phyloP scores from a whole-genome alignment of 2,888 invertebrate genomes.

The Corbicula japonica region DNA sequence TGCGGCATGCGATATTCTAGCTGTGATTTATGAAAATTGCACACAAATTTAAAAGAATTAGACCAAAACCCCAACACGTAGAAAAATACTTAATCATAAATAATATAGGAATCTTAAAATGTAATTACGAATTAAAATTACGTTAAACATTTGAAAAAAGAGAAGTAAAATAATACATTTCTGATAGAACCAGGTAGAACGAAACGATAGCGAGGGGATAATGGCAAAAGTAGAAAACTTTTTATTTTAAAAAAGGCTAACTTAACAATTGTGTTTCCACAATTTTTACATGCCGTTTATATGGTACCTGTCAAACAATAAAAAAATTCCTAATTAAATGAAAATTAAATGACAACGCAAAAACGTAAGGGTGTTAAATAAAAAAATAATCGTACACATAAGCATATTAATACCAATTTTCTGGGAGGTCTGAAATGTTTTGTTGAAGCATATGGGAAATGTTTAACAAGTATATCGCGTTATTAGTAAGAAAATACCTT shows the following conservation, averaged over 20 bases:
- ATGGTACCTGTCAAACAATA: conserved; percentile 2
- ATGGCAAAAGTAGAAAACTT: not conserved
- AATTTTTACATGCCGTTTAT: too few relatives aligned
- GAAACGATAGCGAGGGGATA: not conserved
- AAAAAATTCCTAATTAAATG: not conserved
- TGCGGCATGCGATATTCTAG: too few relatives aligned
- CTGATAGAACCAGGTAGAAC: not conserved
- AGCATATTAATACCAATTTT: not conserved
- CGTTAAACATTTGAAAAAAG: too few relatives aligned
- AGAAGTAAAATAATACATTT: too few relatives aligned
- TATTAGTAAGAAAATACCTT: conserved; percentile 27
- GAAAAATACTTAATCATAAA: too few relatives aligned
- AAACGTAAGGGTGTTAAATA: not conserved
- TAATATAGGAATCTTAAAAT: too few relatives aligned
- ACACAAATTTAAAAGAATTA: too few relatives aligned
- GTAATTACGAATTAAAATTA: too few relatives aligned
- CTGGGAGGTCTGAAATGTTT: conserved; percentile 6
- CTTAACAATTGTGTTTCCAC: not conserved
- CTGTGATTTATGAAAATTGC: too few relatives aligned
- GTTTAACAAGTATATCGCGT: conserved; percentile 11
- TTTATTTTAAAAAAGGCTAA: not conserved
- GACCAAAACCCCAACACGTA: too few relatives aligned
- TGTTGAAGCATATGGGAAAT: conserved; percentile 19
- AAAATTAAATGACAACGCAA: conserved; percentile 4
- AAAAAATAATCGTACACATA: not conserved